Conservation (phyloP, 2,113 vertebrate genomes). For the Ammodytes dubius region DNA sequence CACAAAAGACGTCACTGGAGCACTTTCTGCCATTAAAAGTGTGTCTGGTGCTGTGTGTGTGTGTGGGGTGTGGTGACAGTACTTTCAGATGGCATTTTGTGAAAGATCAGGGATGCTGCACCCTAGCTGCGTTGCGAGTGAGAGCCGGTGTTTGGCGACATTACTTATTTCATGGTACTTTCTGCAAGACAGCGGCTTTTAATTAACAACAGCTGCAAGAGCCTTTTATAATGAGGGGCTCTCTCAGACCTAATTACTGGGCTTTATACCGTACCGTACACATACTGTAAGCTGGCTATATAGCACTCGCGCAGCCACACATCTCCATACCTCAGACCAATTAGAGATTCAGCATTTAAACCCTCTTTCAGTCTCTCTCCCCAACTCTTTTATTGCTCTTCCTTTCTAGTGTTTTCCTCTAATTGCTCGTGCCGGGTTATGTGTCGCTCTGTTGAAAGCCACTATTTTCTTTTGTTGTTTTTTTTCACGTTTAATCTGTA, state of each 20-base stretch:
- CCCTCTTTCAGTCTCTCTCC: slow-evolving; percentile 34
- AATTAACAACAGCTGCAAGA: slow-evolving; percentile 64
- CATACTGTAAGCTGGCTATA: slow-evolving; percentile 35
- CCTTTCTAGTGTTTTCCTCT: slow-evolving; percentile 49
- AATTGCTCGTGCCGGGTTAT: slow-evolving; percentile 66
- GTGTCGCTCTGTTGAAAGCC: slow-evolving; percentile 10
- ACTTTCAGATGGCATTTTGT: slow-evolving; percentile 11
- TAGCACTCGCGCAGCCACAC: slow-evolving; percentile 37
- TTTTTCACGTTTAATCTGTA: slow-evolving; percentile 33
- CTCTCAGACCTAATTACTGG: slow-evolving; percentile 68
- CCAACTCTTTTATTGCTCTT: slow-evolving; percentile 28
- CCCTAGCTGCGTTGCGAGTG: background rate
- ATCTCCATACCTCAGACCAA: slow-evolving; percentile 67
- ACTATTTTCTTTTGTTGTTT: slow-evolving; percentile 45
- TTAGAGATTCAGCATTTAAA: slow-evolving; percentile 67
- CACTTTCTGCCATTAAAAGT: background rate
- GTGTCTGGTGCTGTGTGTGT: background rate
- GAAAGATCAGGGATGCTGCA: slow-evolving; percentile 19
- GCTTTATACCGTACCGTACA: slow-evolving; percentile 47
- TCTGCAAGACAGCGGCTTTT: slow-evolving; percentile 39
- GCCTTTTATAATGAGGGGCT: slow-evolving; percentile 63
- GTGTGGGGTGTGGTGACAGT: slow-evolving; percentile 8
- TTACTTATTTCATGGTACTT: slow-evolving; percentile 27
- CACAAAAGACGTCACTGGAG: background rate
- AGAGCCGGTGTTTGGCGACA: slow-evolving; percentile 39